These are phyloP conservation scores for Sebastes kiyomatsui DNA, from an alignment of 2,797 vertebrate species.

Conservation along the genomic window DNA sequence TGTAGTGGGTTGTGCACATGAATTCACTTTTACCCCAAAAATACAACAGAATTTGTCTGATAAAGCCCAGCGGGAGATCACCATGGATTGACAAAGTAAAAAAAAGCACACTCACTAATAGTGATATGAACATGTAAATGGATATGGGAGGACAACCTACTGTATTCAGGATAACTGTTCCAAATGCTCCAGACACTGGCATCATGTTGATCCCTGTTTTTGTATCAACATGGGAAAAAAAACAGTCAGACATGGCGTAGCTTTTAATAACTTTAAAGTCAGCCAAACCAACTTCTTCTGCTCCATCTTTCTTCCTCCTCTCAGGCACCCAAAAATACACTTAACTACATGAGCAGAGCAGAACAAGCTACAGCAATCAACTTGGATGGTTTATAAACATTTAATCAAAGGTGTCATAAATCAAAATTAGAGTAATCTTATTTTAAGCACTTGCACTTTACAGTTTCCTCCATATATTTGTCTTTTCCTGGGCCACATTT, in stretches of 20 bases:
- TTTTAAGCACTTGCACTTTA: too few relatives aligned
- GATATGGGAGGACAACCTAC: background rate
- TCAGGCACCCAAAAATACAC: background rate
- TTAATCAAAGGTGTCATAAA: too few relatives aligned
- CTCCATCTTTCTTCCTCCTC: background rate
- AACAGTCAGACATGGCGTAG: background rate
- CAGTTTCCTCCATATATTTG: too few relatives aligned
- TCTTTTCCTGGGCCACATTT: too few relatives aligned
- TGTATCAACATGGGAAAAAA: background rate
- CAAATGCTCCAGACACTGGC: background rate
- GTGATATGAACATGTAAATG: background rate
- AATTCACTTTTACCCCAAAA: background rate
- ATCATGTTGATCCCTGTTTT: background rate
- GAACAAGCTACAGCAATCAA: background rate
- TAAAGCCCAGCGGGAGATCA: background rate
- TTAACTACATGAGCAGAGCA: background rate
- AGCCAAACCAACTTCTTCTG: background rate
- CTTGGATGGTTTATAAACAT: too few relatives aligned
- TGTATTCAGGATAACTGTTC: background rate
- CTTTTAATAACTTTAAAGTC: background rate
- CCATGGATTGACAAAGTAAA: background rate
- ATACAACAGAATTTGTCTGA: background rate
- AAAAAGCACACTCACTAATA: background rate
- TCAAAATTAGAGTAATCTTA: too few relatives aligned
- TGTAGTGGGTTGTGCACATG: background rate